Evolutionary conservation across 2,797 vertebrate species (phyloP), one percentile per base, ranked within the genome.

Genomic region (Tamandua tetradactyla): DNA sequence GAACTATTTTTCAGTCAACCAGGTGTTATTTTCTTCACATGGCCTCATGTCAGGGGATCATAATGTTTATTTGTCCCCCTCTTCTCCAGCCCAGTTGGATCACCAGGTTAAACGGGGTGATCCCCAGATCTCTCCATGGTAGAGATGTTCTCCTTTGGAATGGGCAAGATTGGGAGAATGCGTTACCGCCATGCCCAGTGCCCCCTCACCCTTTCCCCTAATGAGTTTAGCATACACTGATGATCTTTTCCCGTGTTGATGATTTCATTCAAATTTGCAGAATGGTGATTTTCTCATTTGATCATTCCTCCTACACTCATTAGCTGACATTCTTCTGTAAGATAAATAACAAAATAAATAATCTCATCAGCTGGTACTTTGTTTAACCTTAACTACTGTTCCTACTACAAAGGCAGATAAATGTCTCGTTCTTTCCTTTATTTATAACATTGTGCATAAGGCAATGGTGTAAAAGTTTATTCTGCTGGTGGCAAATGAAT

Each of bases 251-350:
- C 14, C 47, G 52, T 86, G n/a, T 61, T 47, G n/a, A 55, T 55
- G 40, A 91, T 47, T 78, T 37, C 57, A 74, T 62, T 74, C 14
- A 30, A 55, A 13, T 90, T 72, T 94, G 62, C 66, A 86, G 79
- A 94, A 86, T 80, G 42, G 62, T 23, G 35, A 59, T 64, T 93
- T 83, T 83, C 86, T 30, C 81, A 18, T 87, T 49, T 64, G 44
- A 30, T 74, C 52, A 71, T 69, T 49, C 23, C 52, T 52, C 25
- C 64, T 64, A 49, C 13, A 57, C 37, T 82, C 42, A 71, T 61
- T 80, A 44, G 30, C 37, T 64, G 68, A 57, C 18, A 87, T 37
- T 87, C 37, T 59, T 62, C 20, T 82, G 25, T 74, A 74, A 87
- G 81, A 74, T 30, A 72, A 85, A 18, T 68, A 78, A 72, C 44